Conservation (phyloP, 2,797 vertebrate species). For the Alectoris magna region DNA sequence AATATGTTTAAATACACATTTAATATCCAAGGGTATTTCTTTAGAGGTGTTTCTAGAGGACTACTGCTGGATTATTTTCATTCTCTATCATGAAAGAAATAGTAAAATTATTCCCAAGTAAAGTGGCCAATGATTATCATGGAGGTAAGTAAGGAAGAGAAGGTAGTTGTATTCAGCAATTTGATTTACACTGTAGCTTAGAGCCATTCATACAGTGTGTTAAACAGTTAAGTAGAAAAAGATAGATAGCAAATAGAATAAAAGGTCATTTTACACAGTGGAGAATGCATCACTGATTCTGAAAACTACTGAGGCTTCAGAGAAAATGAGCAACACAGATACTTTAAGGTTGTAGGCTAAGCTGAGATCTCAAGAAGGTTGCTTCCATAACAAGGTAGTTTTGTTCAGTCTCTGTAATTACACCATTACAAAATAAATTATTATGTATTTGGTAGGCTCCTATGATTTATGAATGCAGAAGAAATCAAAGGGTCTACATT, state of each 20-base stretch:
- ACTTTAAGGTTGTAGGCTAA: not conserved
- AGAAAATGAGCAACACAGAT: accelerated
- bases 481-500: not conserved
- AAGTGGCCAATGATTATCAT: not conserved
- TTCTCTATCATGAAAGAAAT: not conserved
- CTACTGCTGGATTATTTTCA: not conserved
- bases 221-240: not conserved
- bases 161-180: not conserved
- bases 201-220: not conserved
- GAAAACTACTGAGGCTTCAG: not conserved
- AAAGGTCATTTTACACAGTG: not conserved
- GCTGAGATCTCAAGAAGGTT: not conserved
- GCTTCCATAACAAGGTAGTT: not conserved
- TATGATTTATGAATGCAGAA: not conserved
- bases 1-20: not conserved
- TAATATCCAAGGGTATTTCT: not conserved
- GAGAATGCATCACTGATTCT: not conserved
- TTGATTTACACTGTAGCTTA: accelerated
- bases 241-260: not conserved
- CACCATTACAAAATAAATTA: not conserved
- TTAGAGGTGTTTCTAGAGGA: not conserved
- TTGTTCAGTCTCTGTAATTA: not conserved
- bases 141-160: not conserved
- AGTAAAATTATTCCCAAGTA: not conserved
- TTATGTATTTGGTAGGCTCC: not conserved